Conservation (phyloP, 1,140 invertebrate genomes). For the Drosophila kikkawai region DNA sequence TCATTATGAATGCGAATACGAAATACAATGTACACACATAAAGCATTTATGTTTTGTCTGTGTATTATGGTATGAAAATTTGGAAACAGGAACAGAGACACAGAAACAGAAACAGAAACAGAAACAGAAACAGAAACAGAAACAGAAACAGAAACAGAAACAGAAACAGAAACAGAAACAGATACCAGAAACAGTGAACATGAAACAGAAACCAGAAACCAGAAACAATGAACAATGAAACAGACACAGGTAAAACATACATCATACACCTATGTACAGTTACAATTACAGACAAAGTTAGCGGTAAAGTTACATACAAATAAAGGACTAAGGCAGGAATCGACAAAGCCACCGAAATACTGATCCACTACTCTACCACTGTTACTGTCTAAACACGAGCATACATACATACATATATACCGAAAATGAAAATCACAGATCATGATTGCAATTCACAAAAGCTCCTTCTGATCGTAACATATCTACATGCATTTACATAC, state of each 20-base stretch:
- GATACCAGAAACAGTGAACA: background rate
- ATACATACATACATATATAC: constrained; percentile 1
- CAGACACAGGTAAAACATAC: background rate
- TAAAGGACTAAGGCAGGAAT: background rate
- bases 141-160: constrained; percentile 11
- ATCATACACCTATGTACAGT: background rate
- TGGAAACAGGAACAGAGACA: constrained; percentile 43
- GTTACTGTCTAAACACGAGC: background rate
- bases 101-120: constrained; percentile 27
- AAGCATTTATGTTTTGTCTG: constrained; percentile 74
- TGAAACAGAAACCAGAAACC: constrained; percentile 3
- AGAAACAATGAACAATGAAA: background rate
- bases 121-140: constrained; percentile 27
- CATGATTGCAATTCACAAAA: constrained; percentile 11
- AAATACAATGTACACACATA: constrained; percentile 72
- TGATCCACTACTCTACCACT: background rate
- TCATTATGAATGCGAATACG: constrained; percentile 45
- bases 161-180: constrained; percentile 24
- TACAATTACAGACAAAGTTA: constrained; percentile 5
- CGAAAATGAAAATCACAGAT: constrained; percentile 2
- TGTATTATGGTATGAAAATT: constrained; percentile 70
- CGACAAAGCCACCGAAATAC: constrained; percentile 1
- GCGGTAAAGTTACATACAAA: constrained; percentile 4
- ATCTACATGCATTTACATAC: constrained; percentile 11
- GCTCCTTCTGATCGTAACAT: constrained; percentile 12